phyloP scores from a whole-genome alignment of 2,888 invertebrate species.

The Fragum whitleyi region DNA sequence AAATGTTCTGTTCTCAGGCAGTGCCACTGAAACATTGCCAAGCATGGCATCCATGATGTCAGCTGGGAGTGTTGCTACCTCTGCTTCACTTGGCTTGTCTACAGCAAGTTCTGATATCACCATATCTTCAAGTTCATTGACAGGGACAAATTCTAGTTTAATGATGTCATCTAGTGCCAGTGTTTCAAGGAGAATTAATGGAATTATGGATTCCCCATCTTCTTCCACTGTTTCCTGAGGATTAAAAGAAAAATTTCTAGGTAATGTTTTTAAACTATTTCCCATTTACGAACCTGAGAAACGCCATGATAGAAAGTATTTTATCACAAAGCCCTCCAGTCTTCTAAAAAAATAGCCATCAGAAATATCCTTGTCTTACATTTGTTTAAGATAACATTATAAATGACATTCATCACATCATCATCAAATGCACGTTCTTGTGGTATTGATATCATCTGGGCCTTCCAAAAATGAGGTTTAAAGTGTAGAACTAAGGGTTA shows the following conservation, averaged over 20 bases:
- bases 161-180: constrained; percentile 26
- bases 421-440: too few species aligned
- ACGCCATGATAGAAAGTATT: too few species aligned
- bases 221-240: constrained; percentile 18
- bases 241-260: not conserved
- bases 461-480: too few species aligned
- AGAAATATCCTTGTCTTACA: too few species aligned
- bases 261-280: not conserved
- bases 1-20: constrained; percentile 38
- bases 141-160: constrained; percentile 25
- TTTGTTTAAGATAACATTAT: too few species aligned
- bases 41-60: constrained; percentile 22
- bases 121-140: not conserved
- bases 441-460: too few species aligned
- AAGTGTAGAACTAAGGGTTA: too few species aligned
- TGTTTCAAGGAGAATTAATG: constrained; percentile 29
- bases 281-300: not conserved
- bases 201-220: constrained; percentile 26
- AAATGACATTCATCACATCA: too few species aligned
- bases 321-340: too few species aligned
- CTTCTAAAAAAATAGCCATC: too few species aligned
- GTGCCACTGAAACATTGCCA: constrained; percentile 21
- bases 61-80: constrained; percentile 13
- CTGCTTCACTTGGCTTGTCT: not conserved
- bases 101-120: constrained; percentile 24